Base-by-base conservation (phyloP, 2,888 invertebrate species). In the Pachydiplax longipennis region DNA sequence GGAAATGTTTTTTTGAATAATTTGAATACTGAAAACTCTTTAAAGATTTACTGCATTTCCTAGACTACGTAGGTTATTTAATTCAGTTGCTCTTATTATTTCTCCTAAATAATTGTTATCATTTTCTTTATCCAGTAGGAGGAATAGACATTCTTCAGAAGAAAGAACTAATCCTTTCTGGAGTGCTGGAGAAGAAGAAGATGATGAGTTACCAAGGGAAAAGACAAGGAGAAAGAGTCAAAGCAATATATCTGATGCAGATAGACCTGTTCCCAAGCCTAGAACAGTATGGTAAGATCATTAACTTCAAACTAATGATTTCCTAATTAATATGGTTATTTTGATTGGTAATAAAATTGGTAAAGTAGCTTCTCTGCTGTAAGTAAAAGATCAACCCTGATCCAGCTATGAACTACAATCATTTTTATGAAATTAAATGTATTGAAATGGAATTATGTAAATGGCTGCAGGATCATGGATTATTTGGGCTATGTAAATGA, bases 131-230 rank as follows among this genome's bases (percentile, higher is more conserved):
- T 65, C 13, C 22, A 61, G 61, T 12, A 61, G 48, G 31, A 31
- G n/a, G 8, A 61, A 65, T 18, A 37, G 22, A 22, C 40, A 37
- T 87, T 61, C 87, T 37, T 6, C n/a, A 37, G 87, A 37, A n/a
- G 87, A 87, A 12, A 61, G 61, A 87, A 22, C 61, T 15, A 87
- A 87, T 87, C 87, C 87, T 22, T 87, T 87, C 61, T 87, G 87
- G 87, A 87, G 87, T 87, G 87, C 87, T 10, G 87, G 87, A 15
- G 87, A 87, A n/a, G 87, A 87, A 22, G 87, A 87, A 6, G 37
- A 58, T 58, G 61, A 61, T 58, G 87, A 65, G 2, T 37, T n/a
- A 37, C 61, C 61, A 15, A 87, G 37, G 10, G 87, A 87, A 4
- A 61, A 53, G 61, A 37, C 61, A 2, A 61, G 87, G 61, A 87